Evolutionary conservation across 2,113 vertebrate species (phyloP).

Genomic region (Tympanuchus pallidicinctus): DNA sequence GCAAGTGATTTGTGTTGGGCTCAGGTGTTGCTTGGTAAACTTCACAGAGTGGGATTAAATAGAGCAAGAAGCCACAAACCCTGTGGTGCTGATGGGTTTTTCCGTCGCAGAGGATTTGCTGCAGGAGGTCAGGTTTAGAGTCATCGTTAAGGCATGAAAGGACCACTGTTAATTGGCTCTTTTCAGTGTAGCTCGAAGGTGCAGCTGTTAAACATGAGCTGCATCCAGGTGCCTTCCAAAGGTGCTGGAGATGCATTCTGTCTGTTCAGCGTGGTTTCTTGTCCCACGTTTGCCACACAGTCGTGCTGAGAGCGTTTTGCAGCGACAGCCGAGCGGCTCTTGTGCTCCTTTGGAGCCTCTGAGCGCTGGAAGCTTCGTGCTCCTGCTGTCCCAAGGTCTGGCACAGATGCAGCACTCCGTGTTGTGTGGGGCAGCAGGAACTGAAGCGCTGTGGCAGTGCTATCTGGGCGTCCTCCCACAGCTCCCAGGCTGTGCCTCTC

Average conservation of each 20-base stretch:
- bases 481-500: slow-evolving; percentile 26
- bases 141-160: no score
- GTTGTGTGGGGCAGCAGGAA: slow-evolving; percentile 48
- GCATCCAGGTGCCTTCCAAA: background rate
- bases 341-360: slow-evolving; percentile 20
- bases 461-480: slow-evolving; percentile 40
- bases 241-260: background rate
- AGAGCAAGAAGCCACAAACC: background rate
- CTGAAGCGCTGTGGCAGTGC: background rate
- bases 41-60: background rate
- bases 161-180: no score
- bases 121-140: background rate
- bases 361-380: background rate
- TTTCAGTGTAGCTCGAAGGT: background rate
- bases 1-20: background rate
- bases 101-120: background rate
- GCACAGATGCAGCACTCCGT: slow-evolving; percentile 52
- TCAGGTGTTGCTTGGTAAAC: background rate
- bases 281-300: background rate
- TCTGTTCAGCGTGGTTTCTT: background rate
- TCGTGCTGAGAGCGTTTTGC: background rate
- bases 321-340: background rate
- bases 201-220: background rate
- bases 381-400: slow-evolving; percentile 59
- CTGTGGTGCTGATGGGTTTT: background rate